phyloP scores from a whole-genome alignment of 2,113 vertebrate genomes.

The Gasterosteus nipponicus region DNA sequence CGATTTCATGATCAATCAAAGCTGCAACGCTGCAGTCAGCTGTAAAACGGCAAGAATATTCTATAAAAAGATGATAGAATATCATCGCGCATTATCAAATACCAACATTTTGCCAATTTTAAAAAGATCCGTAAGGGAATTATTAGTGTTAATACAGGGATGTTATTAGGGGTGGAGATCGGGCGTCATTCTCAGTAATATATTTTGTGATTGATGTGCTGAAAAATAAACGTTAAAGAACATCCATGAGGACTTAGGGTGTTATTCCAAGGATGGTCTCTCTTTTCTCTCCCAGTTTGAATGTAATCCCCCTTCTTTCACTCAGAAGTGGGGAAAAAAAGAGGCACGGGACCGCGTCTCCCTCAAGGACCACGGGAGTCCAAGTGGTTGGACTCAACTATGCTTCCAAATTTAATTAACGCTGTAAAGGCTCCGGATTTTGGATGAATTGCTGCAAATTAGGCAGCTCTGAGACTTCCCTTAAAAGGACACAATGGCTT shows the following conservation, averaged over 20 bases:
- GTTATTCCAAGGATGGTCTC: slow-evolving; percentile 11
- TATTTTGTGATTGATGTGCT: slow-evolving; percentile 16
- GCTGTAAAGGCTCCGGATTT: slow-evolving; percentile 25
- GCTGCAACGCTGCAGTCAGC: background rate
- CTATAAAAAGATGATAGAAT: background rate
- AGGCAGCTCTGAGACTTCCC: slow-evolving; percentile 5
- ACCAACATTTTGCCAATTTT: background rate
- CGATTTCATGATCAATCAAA: slow-evolving; percentile 7
- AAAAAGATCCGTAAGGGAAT: slow-evolving; percentile 8
- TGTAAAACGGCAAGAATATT: background rate
- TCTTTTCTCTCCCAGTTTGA: slow-evolving; percentile 18
- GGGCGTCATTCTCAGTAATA: slow-evolving; percentile 31
- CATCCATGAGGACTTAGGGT: slow-evolving; percentile 1
- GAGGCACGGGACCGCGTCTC: slow-evolving; percentile 2
- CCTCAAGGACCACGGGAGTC: slow-evolving; percentile 14
- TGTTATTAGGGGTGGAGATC: slow-evolving; percentile 17
- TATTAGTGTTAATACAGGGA: background rate
- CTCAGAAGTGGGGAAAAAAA: slow-evolving; percentile 8
- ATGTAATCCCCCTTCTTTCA: slow-evolving; percentile 12
- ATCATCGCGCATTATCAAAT: background rate
- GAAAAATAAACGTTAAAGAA: background rate
- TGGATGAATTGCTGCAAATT: slow-evolving; percentile 34
- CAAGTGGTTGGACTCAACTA: slow-evolving; percentile 22
- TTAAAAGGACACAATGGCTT: slow-evolving; percentile 17
- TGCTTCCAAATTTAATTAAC: slow-evolving; percentile 52